phyloP scores from a whole-genome alignment of 2,113 vertebrate genomes.

The Lepisosteus oculatus region DNA sequence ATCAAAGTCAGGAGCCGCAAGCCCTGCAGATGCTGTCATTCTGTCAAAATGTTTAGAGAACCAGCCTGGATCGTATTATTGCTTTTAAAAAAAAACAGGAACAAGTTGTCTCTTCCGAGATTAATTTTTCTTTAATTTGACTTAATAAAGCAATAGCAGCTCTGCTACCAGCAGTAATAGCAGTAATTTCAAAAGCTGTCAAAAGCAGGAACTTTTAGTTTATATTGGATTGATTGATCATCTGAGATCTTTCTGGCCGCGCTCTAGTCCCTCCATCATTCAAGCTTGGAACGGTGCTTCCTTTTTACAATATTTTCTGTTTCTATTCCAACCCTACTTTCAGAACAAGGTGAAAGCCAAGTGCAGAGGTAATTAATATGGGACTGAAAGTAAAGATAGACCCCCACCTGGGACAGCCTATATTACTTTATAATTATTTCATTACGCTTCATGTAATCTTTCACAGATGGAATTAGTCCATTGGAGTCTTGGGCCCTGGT shows the following conservation, averaged over 20 bases:
- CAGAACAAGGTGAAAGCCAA: conserved; percentile 1
- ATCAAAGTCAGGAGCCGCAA: conserved; percentile 55
- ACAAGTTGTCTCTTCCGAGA: no score
- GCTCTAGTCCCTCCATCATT: no score
- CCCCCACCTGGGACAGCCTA: conserved; percentile 12
- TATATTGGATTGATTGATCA: no score
- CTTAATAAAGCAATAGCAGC: no score
- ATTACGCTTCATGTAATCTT: conserved; percentile 40
- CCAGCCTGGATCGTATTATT: conserved; percentile 51
- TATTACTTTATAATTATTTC: conserved; percentile 40
- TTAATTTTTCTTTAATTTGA: background rate
- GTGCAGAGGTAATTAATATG: conserved; percentile 6
- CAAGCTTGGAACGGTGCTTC: no score
- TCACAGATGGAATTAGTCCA: conserved; percentile 44
- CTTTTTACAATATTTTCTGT: background rate
- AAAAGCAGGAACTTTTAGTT: no score
- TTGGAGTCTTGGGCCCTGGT: background rate
- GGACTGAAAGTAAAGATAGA: conserved; percentile 8
- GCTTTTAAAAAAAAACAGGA: background rate
- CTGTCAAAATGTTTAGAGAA: conserved; percentile 58
- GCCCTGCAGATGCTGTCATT: conserved; percentile 55
- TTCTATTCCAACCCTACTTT: background rate
- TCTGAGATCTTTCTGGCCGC: no score
- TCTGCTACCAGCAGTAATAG: no score
- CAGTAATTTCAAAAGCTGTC: background rate